Percentiles rank a stretch among this genome's conserved stretches.
These are phyloP conservation scores for Drosophila bocqueti DNA, from an alignment of 1,140 invertebrate species.

Conservation along the genomic window DNA sequence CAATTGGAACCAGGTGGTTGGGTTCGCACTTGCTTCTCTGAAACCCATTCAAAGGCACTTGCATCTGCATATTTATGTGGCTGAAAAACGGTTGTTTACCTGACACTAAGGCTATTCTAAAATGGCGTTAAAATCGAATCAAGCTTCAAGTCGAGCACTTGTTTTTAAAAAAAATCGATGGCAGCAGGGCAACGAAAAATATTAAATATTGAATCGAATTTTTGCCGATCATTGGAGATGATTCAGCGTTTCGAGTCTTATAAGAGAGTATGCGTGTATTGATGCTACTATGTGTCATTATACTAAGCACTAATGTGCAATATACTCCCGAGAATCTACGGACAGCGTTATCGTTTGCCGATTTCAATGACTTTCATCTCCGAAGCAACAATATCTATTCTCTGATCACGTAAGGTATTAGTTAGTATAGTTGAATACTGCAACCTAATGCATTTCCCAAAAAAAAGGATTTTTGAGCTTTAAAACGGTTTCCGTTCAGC, in stretches of 20 bases:
- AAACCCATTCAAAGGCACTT: neutral
- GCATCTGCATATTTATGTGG: conserved; percentile 25
- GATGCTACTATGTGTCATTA: neutral
- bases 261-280: neutral
- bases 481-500: neutral
- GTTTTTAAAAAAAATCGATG: neutral
- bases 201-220: conserved; percentile 12
- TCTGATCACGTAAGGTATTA: neutral
- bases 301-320: conserved; percentile 1
- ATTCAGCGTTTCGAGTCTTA: conserved; percentile 24
- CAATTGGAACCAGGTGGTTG: conserved; percentile 28
- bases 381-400: neutral
- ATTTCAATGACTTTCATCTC: conserved; percentile 4
- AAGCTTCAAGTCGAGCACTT: neutral
- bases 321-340: neutral
- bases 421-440: no score
- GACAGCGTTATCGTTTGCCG: neutral
- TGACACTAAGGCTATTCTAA: neutral
- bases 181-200: conserved; percentile 5
- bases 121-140: neutral
- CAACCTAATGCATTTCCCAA: neutral
- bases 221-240: conserved; percentile 30
- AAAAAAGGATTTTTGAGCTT: no score
- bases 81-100: conserved; percentile 26
- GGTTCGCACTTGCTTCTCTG: conserved; percentile 11